Evolutionary conservation across 1,140 invertebrate genomes (phyloP).

Genomic region (Drosophila repletoides): DNA sequence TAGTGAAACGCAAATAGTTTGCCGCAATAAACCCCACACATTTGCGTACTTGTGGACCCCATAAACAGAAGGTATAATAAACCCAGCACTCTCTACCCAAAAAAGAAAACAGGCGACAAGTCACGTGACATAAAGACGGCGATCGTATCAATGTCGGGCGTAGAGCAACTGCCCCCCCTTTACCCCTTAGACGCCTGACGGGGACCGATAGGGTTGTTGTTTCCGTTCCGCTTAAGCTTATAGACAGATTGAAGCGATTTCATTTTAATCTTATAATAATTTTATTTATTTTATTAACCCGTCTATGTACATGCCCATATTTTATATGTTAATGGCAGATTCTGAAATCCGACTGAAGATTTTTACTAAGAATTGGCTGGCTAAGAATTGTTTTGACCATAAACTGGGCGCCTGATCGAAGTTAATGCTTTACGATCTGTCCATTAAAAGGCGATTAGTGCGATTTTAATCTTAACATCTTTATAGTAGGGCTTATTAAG

Average conservation of each 20-base stretch:
- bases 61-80: no score
- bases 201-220: not conserved
- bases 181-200: not conserved
- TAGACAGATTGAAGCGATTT: no score
- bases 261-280: no score
- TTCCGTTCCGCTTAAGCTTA: no score
- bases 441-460: conserved; percentile 60
- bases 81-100: no score
- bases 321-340: not conserved
- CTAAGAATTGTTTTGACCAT: not conserved
- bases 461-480: conserved; percentile 61
- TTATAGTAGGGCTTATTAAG: conserved; percentile 45
- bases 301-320: no score
- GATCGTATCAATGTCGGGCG: not conserved
- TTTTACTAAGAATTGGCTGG: conserved; percentile 1
- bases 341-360: not conserved
- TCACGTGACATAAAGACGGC: conserved; percentile 1
- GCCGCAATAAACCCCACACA: no score
- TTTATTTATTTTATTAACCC: no score
- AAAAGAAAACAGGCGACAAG: conserved; percentile 1
- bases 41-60: not conserved
- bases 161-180: not conserved
- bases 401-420: conserved; percentile 17
- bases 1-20: no score
- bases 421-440: conserved; percentile 39